A percentile compares a stretch with the other conserved stretches of the same genome.
These are phyloP conservation scores for Novumbra hubbsi DNA, from an alignment of 2,797 vertebrate genomes.

Conservation along the genomic window DNA sequence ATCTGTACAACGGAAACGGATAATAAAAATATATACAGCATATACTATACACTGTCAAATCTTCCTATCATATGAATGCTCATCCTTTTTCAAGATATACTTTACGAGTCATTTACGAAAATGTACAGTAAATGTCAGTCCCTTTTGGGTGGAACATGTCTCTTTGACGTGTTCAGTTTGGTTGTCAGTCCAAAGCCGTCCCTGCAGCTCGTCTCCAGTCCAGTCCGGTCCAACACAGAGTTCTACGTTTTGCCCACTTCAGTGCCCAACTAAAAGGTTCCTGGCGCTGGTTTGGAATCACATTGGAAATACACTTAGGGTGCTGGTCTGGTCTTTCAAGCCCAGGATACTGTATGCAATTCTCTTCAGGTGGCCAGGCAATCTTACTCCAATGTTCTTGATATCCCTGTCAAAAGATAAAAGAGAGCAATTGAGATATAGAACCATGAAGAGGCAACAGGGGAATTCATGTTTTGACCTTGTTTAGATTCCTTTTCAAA, in stretches of 20 bases:
- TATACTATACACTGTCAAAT: constrained; percentile 69
- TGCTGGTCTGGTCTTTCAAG: constrained; percentile 89
- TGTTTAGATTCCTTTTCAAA: not conserved
- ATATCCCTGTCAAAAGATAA: constrained; percentile 78
- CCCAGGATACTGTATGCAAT: constrained; percentile 94
- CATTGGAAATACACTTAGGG: constrained; percentile 83
- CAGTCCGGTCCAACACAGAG: constrained; percentile 38
- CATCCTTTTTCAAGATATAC: constrained; percentile 45
- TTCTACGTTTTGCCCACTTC: constrained; percentile 60
- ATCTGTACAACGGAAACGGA: constrained; percentile 56
- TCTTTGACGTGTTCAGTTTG: constrained; percentile 40
- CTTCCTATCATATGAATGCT: constrained; percentile 52
- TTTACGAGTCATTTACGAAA: constrained; percentile 48
- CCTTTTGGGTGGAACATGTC: constrained; percentile 45
- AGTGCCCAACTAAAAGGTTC: constrained; percentile 42
- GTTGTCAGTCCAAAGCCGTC: constrained; percentile 54
- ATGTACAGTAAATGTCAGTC: constrained; percentile 58
- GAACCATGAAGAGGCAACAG: not conserved
- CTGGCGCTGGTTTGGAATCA: constrained; percentile 51
- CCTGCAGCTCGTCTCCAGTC: constrained; percentile 53
- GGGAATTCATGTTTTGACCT: constrained; percentile 1
- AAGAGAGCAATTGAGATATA: constrained; percentile 23
- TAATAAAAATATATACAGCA: constrained; percentile 66
- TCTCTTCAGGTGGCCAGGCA: constrained; percentile 93
- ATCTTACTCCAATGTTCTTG: constrained; percentile 88